Evolutionary conservation across 2,797 vertebrate species (phyloP).

Genomic region (Emys orbicularis): DNA sequence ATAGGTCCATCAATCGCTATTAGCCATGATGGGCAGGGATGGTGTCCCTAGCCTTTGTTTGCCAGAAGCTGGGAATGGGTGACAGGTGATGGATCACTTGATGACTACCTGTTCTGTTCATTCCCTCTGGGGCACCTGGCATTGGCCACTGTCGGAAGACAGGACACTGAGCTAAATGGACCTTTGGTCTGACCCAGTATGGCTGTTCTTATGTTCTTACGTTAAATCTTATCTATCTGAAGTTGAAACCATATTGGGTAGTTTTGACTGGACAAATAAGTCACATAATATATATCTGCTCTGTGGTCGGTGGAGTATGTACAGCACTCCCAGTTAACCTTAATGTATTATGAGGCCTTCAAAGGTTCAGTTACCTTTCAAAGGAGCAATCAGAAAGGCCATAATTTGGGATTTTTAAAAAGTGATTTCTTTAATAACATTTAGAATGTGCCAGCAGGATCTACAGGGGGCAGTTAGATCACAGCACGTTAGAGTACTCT

Average conservation of each 20-base stretch:
- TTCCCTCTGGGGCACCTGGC: too few species aligned
- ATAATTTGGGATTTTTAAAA: background rate
- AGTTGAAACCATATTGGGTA: background rate
- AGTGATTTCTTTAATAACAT: background rate
- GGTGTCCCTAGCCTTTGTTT: too few species aligned
- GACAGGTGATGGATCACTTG: too few species aligned
- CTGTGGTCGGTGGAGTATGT: background rate
- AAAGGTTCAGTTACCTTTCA: background rate
- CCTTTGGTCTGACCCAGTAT: too few species aligned
- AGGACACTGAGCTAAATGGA: too few species aligned
- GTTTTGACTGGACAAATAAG: background rate
- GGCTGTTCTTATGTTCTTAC: too few species aligned
- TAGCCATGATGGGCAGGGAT: too few species aligned
- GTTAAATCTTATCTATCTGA: background rate
- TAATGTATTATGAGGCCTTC: background rate
- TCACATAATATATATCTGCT: background rate
- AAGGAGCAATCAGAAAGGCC: accelerated
- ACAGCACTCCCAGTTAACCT: background rate
- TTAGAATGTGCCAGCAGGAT: background rate
- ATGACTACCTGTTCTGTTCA: too few species aligned
- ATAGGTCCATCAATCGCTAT: too few species aligned
- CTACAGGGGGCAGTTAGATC: background rate
- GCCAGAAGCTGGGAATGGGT: too few species aligned
- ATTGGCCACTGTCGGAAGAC: too few species aligned
- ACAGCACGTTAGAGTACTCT: background rate